Evolutionary conservation across 1,140 invertebrate species (phyloP).

Genomic region (Caerostris extrusa): DNA sequence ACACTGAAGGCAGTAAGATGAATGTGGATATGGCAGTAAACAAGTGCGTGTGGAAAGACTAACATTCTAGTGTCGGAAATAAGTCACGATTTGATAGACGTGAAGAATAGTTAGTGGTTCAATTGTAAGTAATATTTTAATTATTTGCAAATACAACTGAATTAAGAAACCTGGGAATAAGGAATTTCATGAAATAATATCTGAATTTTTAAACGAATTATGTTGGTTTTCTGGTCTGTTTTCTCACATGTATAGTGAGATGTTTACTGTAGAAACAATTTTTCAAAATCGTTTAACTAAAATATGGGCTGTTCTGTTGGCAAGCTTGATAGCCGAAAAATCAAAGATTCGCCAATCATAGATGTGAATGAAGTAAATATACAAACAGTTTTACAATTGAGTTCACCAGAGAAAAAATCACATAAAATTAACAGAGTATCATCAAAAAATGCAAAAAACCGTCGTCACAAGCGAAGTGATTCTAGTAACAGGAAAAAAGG

Average conservation of each 20-base stretch:
- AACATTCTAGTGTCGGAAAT: background rate
- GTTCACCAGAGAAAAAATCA: background rate
- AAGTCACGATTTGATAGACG: background rate
- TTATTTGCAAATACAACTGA: background rate
- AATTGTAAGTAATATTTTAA: background rate
- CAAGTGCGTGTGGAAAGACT: background rate
- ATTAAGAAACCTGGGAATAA: background rate
- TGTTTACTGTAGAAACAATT: background rate
- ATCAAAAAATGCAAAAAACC: slow-evolving; percentile 2
- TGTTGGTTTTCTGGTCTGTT: background rate
- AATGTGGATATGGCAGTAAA: background rate
- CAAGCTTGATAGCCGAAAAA: slow-evolving; percentile 56
- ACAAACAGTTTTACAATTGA: slow-evolving; percentile 67
- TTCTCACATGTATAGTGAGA: background rate
- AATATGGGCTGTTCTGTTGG: slow-evolving; percentile 69
- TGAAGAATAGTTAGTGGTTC: background rate
- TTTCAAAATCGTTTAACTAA: background rate
- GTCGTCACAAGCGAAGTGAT: slow-evolving; percentile 34
- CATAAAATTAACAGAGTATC: background rate
- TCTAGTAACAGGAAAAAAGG: slow-evolving; percentile 30
- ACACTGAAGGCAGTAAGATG: background rate
- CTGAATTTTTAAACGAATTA: background rate
- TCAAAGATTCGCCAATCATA: slow-evolving; percentile 24
- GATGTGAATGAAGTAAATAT: slow-evolving; percentile 50
- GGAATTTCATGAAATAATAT: background rate